These are phyloP conservation scores for Poeciliopsis retropinna DNA, from an alignment of 2,113 vertebrate species.

Conservation along the genomic window DNA sequence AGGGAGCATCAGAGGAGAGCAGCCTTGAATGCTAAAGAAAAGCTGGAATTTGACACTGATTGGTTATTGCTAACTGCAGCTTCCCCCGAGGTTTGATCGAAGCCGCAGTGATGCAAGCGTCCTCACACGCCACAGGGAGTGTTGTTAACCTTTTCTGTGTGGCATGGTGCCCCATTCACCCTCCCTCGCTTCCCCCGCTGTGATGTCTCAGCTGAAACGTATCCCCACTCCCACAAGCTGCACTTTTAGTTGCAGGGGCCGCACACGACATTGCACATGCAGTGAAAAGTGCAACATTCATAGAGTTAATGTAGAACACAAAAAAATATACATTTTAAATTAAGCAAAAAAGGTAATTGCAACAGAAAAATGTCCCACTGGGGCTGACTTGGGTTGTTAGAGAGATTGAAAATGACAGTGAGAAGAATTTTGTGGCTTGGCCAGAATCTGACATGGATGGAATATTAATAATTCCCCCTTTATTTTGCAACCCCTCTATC, in stretches of 20 bases:
- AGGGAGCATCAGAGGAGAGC: slow-evolving; percentile 1
- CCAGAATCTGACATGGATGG: slow-evolving; percentile 50
- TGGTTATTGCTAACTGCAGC: slow-evolving; percentile 17
- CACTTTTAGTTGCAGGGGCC: slow-evolving; percentile 30
- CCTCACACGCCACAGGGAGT: slow-evolving; percentile 8
- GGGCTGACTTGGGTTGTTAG: slow-evolving; percentile 48
- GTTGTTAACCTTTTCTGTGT: slow-evolving; percentile 40
- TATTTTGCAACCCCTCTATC: slow-evolving; percentile 9
- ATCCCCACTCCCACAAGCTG: slow-evolving; percentile 5
- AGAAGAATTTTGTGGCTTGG: slow-evolving; percentile 62
- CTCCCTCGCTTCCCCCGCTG: slow-evolving; percentile 20
- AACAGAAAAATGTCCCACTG: slow-evolving; percentile 33
- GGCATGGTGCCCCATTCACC: background rate
- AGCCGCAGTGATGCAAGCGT: background rate
- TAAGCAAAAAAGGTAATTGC: background rate
- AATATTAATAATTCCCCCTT: slow-evolving; percentile 74
- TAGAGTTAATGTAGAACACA: slow-evolving; percentile 10
- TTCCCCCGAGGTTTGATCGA: slow-evolving; percentile 35
- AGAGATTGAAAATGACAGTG: slow-evolving; percentile 24
- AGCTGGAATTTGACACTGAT: slow-evolving; percentile 13
- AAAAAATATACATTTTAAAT: background rate
- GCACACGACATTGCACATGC: background rate
- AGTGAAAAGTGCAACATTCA: slow-evolving; percentile 15
- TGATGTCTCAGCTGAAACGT: slow-evolving; percentile 21
- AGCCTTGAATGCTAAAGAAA: background rate